Evolutionary conservation across 2,113 vertebrate genomes (phyloP).

Genomic region (Seriola dumerili): DNA sequence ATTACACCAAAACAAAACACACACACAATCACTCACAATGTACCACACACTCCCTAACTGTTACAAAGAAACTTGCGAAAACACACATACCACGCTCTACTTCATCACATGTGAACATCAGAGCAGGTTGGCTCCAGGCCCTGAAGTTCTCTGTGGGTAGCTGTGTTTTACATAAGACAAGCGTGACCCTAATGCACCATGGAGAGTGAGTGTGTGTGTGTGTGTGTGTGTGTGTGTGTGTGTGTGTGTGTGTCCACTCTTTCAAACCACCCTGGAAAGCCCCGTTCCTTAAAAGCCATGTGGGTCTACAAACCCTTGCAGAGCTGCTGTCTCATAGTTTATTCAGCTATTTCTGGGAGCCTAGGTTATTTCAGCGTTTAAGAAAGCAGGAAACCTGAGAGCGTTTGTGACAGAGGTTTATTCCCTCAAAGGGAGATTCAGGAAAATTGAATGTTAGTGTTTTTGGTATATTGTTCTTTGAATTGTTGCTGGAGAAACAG

Average conservation of each 20-base stretch:
- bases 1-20: conserved; percentile 62
- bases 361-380: conserved; percentile 36
- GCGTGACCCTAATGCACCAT: conserved; percentile 66
- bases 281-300: conserved; percentile 64
- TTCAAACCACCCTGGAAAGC: conserved; percentile 72
- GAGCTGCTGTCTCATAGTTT: conserved; percentile 75
- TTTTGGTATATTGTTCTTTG: conserved; percentile 26
- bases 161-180: conserved; percentile 69
- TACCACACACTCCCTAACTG: conserved; percentile 31
- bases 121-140: conserved; percentile 44
- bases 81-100: conserved; percentile 23
- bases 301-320: conserved; percentile 54
- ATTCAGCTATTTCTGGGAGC: conserved; percentile 70
- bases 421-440: conserved; percentile 44
- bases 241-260: conserved; percentile 44
- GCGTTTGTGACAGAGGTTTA: conserved; percentile 28
- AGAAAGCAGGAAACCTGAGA: conserved; percentile 56
- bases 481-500: neutral
- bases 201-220: conserved; percentile 20
- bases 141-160: conserved; percentile 55
- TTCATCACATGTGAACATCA: conserved; percentile 61
- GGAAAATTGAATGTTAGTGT: conserved; percentile 38
- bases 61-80: conserved; percentile 47
- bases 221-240: conserved; percentile 45
- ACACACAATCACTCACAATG: conserved; percentile 32